phyloP scores from a whole-genome alignment of 2,888 invertebrate genomes.

The Caenorhabditis sp. region DNA sequence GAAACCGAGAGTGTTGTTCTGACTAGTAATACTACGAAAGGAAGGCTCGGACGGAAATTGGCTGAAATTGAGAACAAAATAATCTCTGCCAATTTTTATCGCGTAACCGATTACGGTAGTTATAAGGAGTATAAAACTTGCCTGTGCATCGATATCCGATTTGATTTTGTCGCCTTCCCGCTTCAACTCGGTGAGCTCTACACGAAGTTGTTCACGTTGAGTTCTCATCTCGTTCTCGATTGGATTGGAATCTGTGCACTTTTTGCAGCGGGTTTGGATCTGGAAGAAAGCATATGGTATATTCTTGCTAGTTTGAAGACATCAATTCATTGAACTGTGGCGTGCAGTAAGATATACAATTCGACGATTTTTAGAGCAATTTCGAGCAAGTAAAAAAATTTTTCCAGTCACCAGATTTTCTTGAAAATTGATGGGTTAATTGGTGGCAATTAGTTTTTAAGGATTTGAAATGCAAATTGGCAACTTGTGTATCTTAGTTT shows the following conservation, averaged over 20 bases:
- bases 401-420: no score
- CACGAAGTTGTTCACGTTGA: conserved; percentile 35
- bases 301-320: no score
- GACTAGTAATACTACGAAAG: neutral
- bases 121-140: neutral
- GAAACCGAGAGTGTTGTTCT: neutral
- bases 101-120: neutral
- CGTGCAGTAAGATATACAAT: no score
- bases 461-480: no score
- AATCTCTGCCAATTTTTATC: neutral
- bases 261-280: conserved; percentile 48
- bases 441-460: no score
- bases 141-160: conserved; percentile 39
- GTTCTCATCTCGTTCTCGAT: conserved; percentile 29
- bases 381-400: no score
- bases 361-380: no score
- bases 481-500: no score
- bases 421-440: no score
- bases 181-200: conserved; percentile 31
- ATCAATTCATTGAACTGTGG: no score
- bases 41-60: neutral
- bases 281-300: conserved; percentile 5
- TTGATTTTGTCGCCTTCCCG: conserved; percentile 44
- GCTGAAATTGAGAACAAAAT: neutral
- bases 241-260: conserved; percentile 40